Base-by-base conservation (phyloP, 2,113 vertebrate genomes). In the Chaetops frenatus region DNA sequence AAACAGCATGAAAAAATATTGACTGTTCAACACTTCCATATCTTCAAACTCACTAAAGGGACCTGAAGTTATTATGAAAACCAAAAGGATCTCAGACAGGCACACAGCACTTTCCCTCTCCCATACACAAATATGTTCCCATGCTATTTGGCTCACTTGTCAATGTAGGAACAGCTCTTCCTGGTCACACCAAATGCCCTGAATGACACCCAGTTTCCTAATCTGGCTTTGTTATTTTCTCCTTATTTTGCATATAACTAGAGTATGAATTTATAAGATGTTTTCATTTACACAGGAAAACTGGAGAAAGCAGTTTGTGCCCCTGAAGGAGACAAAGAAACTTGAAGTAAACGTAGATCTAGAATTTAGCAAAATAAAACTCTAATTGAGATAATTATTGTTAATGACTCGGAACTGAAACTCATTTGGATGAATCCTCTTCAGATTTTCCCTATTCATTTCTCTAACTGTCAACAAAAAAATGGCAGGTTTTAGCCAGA, bases 81-180 rank as follows among this genome's bases (percentile, higher is more conserved):
- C 2, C 21, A 45, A 57, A 36, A 8, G 21, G 16, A 47, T 24
- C 10, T 82, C 4, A 1, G 53, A 29, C 12, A 60, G 38, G 33
- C 28, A 57, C 1, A 2, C 18, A 44, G 42, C 0, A 3, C 15
- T 29, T 24, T 20, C 10, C 48, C 42, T 44, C 20, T 50, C 31
- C 66, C 3, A 4, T 29, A n/a, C 18, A n/a, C 15, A 56, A 40
- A 60, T 12, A 17, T 1, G 0, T 27, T 31, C 36, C 29, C 0
- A 0, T 42, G 50, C 28, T 57, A 14, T 27, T 36, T 36, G 62
- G 12, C 25, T 92, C 33, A 57, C 29, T 27, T 24, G n/a, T 23
- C 54, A 53, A 5, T 12, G 47, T 22, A 51, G 57, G 42, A 77
- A 94, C 81, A 86, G 4, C 51, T 57, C 36, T 48, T 54, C 57